Base-by-base conservation (phyloP, 2,113 vertebrate genomes). In the Hippocampus guttulatus region DNA sequence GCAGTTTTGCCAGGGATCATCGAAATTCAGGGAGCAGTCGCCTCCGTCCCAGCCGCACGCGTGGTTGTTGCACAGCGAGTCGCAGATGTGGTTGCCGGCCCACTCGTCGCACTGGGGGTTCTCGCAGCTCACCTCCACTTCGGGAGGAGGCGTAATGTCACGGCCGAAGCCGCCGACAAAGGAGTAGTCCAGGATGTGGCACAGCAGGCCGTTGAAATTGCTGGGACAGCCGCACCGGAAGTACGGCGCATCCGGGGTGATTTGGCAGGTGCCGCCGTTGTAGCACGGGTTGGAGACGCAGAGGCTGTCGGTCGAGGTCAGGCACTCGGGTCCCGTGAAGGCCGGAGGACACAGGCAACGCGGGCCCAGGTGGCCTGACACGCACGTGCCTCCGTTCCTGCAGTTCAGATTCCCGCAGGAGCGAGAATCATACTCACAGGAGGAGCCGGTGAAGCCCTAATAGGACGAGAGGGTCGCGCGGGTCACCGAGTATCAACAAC, bases 1-100 rank as follows among this genome's bases (percentile, higher is more conserved):
- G 90, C 97, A 99, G 89, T 98, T 98, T 90, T 98, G 94, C 97
- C 97, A 99, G 0, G 97, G 97, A 77, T 98, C 95, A 0, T 95
- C 93, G 78, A 98, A 98, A 76, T 98, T 96, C 63, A 99, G 95
- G 0, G 97, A 98, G 90, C 97, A 99, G 92, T 99, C 97, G 0
- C 96, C 96, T 0, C 96, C 97, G 0, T 99, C 97, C 97, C 97
- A 99, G 74, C 93, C 94, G 0, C 97, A 99, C 2, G 95, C 96
- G 0, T 98, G 94, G 89, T 92, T 95, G 91, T 98, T 98, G 90
- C 97, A 99, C 4, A 90, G 89, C 2, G 87, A 87, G 0, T 95
- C 94, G 1, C 97, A 99, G 80, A 95, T 92, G 85, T 94, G 94
- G 91, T 99, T 94, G 49, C 93, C 94, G 0, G 95, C 93, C 5